Percentiles rank a stretch among this genome's conserved stretches.
phyloP scores from a whole-genome alignment of 2,888 invertebrate genomes.

The Caenorhabditis sp. region DNA sequence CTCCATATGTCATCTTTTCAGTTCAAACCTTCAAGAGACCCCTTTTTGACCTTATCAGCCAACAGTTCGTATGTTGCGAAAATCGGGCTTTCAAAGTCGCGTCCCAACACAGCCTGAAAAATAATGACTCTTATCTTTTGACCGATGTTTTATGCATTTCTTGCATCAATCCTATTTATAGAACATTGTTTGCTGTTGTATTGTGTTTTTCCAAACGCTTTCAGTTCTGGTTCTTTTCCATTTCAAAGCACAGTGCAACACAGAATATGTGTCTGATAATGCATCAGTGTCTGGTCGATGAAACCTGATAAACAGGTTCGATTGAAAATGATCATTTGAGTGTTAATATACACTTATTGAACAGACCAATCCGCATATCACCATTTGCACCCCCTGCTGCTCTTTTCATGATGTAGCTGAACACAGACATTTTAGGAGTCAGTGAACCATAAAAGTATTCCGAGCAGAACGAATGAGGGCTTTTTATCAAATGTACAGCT shows the following conservation, averaged over 20 bases:
- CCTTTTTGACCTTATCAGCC: conserved; percentile 73
- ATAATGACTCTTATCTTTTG: conserved; percentile 27
- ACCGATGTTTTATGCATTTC: conserved; percentile 27
- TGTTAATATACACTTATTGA: conserved; percentile 9
- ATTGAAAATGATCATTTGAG: conserved; percentile 17
- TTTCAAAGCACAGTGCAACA: conserved; percentile 31
- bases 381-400: background rate
- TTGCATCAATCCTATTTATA: conserved; percentile 31
- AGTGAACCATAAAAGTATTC: conserved; percentile 23
- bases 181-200: conserved; percentile 4
- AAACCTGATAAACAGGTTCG: conserved; percentile 36
- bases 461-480: conserved; percentile 24
- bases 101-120: conserved; percentile 75
- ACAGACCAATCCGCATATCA: background rate
- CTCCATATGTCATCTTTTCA: conserved; percentile 5
- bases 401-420: conserved; percentile 4
- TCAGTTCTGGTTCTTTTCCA: conserved; percentile 7
- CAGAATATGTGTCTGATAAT: conserved; percentile 16
- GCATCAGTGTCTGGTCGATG: conserved; percentile 28
- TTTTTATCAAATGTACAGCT: conserved; percentile 29
- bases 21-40: conserved; percentile 56
- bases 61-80: conserved; percentile 80
- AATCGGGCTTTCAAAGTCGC: conserved; percentile 79
- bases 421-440: background rate
- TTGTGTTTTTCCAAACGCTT: conserved; percentile 14